Conservation (phyloP, 2,797 vertebrate genomes). For the Syngnathus acus region DNA sequence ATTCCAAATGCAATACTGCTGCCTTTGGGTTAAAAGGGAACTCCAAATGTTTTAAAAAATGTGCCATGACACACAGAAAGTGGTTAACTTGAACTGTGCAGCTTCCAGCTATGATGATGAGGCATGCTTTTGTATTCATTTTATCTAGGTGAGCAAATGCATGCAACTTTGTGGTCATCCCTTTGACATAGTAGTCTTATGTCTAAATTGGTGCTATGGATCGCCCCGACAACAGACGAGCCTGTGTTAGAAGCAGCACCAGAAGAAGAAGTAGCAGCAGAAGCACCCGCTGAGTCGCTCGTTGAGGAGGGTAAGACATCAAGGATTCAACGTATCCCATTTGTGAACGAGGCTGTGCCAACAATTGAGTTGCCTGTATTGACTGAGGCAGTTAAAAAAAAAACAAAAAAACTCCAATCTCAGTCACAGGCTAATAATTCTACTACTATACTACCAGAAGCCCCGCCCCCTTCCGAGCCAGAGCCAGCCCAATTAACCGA, state of each 20-base stretch:
- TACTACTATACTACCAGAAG: conserved; percentile 32
- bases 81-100: conserved; percentile 2
- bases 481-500: conserved; percentile 15
- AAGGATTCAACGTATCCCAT: not conserved
- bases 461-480: conserved; percentile 19
- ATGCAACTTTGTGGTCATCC: conserved; percentile 7
- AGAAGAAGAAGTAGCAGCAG: conserved; percentile 37
- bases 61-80: not conserved
- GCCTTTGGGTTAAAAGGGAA: not conserved
- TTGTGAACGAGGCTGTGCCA: not conserved
- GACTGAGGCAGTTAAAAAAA: not conserved
- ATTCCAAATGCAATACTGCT: not conserved
- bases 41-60: not conserved
- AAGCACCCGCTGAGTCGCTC: conserved; percentile 26
- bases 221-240: conserved; percentile 45
- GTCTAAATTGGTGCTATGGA: conserved; percentile 21
- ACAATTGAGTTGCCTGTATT: not conserved
- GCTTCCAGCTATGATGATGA: conserved; percentile 10
- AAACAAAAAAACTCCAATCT: not conserved
- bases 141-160: conserved; percentile 8
- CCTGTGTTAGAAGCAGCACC: conserved; percentile 27
- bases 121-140: conserved; percentile 17
- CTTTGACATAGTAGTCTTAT: not conserved
- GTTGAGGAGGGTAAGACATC: conserved; percentile 47
- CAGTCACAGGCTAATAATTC: conserved; percentile 3